phyloP scores from a whole-genome alignment of 2,797 vertebrate species.

The Diceros bicornis region DNA sequence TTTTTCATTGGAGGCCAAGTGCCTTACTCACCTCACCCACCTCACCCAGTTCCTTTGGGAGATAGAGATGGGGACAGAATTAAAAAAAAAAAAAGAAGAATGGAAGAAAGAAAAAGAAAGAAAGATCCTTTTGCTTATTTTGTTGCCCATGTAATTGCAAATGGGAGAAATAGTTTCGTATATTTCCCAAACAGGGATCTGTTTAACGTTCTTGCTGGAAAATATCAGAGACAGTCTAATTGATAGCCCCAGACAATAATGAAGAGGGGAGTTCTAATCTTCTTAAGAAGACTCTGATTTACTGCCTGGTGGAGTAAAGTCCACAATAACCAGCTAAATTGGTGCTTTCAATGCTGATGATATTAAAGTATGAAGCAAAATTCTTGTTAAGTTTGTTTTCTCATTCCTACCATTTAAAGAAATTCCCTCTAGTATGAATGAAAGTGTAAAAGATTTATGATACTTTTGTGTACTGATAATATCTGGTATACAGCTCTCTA shows the following conservation, averaged over 20 bases:
- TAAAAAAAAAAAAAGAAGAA: no score
- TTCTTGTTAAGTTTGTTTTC: slow-evolving; percentile 66
- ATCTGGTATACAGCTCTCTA: neutral
- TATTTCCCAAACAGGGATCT: slow-evolving; percentile 28
- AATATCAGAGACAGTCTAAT: slow-evolving; percentile 27
- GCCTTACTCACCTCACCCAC: neutral
- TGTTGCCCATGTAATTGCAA: slow-evolving; percentile 33
- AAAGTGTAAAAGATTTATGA: slow-evolving; percentile 60
- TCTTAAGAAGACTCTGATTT: slow-evolving; percentile 40
- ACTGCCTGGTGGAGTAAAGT: slow-evolving; percentile 58
- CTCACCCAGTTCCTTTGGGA: neutral
- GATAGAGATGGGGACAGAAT: neutral
- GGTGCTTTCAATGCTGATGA: neutral
- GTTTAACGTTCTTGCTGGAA: slow-evolving; percentile 54
- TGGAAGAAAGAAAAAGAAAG: neutral
- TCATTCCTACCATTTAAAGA: slow-evolving; percentile 66
- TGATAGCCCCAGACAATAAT: slow-evolving; percentile 4
- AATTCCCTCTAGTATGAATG: slow-evolving; percentile 55
- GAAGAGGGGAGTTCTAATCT: slow-evolving; percentile 25
- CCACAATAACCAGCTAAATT: slow-evolving; percentile 34
- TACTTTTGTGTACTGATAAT: slow-evolving; percentile 20
- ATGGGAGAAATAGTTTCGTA: neutral
- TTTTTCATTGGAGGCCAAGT: neutral
- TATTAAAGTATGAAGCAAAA: slow-evolving; percentile 67
- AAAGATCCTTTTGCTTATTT: slow-evolving; percentile 22